These are phyloP conservation scores for Ceratitis capitata DNA, from an alignment of 1,140 invertebrate species.

Conservation along the genomic window DNA sequence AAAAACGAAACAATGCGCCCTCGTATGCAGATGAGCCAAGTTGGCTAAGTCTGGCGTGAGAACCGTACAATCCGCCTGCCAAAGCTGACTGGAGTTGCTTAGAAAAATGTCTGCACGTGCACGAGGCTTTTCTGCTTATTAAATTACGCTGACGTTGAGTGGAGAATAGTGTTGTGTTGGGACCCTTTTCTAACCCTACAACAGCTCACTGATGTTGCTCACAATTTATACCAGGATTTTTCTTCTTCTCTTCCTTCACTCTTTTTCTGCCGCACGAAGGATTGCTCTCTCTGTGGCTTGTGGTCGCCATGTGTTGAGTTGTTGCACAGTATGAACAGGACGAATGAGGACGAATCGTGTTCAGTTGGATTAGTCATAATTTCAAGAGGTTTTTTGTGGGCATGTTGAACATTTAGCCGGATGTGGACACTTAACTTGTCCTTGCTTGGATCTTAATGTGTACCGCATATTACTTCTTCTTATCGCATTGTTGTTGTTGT, in stretches of 20 bases:
- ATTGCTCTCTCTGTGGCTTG: neutral
- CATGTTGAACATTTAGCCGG: too few species aligned
- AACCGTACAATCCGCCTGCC: neutral
- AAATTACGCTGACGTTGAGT: slow-evolving; percentile 9
- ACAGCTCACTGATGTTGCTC: neutral
- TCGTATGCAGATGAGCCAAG: neutral
- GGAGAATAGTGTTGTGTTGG: neutral
- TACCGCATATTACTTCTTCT: too few species aligned
- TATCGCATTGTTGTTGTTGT: too few species aligned
- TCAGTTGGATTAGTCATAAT: too few species aligned
- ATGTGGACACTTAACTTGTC: too few species aligned
- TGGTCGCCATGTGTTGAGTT: neutral
- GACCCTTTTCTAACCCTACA: neutral
- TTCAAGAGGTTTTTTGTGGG: too few species aligned
- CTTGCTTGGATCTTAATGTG: too few species aligned
- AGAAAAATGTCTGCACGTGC: neutral
- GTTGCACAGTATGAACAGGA: neutral
- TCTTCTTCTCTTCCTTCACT: neutral
- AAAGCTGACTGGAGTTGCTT: neutral
- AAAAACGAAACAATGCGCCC: neutral
- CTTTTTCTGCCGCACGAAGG: neutral
- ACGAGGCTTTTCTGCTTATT: neutral
- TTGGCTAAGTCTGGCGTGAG: neutral
- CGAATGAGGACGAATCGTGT: neutral
- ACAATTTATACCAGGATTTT: too few species aligned